Percentiles rank a stretch among this genome's conserved stretches.
Evolutionary conservation across 2,888 invertebrate species (phyloP).

Genomic region (Heliconius cydno): DNA sequence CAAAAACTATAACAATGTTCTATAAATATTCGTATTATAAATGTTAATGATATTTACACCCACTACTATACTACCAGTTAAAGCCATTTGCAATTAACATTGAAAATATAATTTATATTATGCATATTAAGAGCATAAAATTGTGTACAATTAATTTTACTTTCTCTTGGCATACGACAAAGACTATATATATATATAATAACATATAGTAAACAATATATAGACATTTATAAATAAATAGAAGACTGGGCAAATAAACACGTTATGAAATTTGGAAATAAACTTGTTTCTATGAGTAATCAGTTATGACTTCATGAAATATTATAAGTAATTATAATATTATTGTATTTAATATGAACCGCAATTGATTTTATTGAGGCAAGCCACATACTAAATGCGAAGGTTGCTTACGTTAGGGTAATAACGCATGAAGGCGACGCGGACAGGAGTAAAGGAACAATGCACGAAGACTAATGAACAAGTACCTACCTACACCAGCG

Average conservation of each 20-base stretch:
- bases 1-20: neutral
- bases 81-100: slow-evolving; percentile 3
- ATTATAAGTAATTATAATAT: slow-evolving; percentile 18
- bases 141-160: neutral
- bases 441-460: slow-evolving; percentile 39
- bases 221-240: neutral
- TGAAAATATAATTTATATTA: neutral
- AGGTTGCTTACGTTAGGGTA: slow-evolving; percentile 57
- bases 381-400: slow-evolving; percentile 51
- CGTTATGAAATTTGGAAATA: neutral
- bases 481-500: neutral
- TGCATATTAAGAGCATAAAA: neutral
- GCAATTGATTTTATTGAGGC: slow-evolving; percentile 43
- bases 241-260: neutral
- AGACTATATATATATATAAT: neutral
- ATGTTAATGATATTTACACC: neutral
- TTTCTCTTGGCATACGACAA: neutral
- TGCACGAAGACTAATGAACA: slow-evolving; percentile 39
- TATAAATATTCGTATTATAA: neutral
- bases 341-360: slow-evolving; percentile 31
- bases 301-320: slow-evolving; percentile 9
- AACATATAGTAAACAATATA: too few species aligned
- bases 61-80: neutral
- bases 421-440: slow-evolving; percentile 43
- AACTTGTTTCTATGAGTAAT: slow-evolving; percentile 8